Conservation (phyloP, 2,113 vertebrate species). For the Phalacrocorax pelagicus region DNA sequence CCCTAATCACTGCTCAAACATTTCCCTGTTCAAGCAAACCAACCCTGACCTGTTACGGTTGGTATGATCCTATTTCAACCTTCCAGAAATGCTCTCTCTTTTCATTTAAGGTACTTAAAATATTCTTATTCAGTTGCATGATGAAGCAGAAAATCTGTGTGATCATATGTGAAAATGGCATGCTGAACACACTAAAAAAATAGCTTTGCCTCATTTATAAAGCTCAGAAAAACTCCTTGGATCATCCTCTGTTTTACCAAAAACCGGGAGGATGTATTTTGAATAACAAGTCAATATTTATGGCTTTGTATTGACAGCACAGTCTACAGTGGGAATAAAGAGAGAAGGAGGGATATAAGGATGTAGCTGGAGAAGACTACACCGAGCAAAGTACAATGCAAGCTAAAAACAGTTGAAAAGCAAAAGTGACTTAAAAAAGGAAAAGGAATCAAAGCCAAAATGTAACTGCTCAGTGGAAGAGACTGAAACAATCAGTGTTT, state of each 20-base stretch:
- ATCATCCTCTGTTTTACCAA: not conserved
- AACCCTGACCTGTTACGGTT: not conserved
- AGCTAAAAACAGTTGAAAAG: not conserved
- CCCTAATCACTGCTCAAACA: not conserved
- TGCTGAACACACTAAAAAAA: not conserved
- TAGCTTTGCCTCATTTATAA: not conserved
- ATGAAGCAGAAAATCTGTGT: not conserved
- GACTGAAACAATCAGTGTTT: not conserved
- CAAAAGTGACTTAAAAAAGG: not conserved
- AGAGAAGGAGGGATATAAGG: not conserved
- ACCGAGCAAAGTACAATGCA: not conserved
- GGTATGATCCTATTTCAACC: not conserved
- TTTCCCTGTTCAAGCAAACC: not conserved
- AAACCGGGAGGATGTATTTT: not conserved
- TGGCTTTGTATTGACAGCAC: not conserved
- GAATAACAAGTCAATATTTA: not conserved
- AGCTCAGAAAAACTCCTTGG: not conserved
- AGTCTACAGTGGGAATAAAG: not conserved
- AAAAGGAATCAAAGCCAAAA: not conserved
- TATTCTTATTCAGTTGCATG: not conserved
- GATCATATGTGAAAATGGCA: rapidly evolving
- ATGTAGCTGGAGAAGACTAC: not conserved
- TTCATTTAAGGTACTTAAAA: not conserved
- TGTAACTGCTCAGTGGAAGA: not conserved
- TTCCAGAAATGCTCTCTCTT: not conserved